These are phyloP conservation scores for Chloropsis cyanopogon DNA, from an alignment of 2,113 vertebrate genomes.

Conservation along the genomic window DNA sequence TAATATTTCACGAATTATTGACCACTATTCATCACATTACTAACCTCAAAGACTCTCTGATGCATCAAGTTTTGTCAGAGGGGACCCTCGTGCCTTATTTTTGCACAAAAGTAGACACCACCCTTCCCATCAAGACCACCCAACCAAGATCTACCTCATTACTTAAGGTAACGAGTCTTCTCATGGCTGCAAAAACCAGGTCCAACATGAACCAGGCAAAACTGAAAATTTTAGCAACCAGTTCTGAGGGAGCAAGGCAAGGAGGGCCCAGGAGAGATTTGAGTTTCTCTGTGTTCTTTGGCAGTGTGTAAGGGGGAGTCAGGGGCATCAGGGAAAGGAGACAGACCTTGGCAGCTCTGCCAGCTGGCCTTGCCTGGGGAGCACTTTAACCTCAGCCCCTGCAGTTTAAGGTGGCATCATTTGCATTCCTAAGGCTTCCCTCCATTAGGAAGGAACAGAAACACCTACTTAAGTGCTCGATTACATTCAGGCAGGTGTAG, in stretches of 20 bases:
- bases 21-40: too few species aligned
- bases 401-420: background rate
- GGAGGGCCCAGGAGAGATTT: background rate
- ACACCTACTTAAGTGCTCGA: background rate
- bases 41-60: background rate
- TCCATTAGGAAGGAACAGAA: background rate
- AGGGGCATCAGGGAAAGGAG: background rate
- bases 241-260: background rate
- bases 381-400: background rate
- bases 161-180: background rate
- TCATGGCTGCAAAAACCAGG: background rate
- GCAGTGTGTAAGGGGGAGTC: background rate
- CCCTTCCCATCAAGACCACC: background rate
- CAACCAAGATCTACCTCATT: background rate
- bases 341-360: accelerated
- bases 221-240: background rate
- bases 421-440: background rate
- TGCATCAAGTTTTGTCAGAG: background rate
- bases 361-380: background rate
- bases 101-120: background rate
- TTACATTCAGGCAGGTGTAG: background rate
- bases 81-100: background rate
- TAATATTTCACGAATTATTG: too few species aligned
- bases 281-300: background rate
- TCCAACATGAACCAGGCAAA: background rate